Conservation (phyloP, 2,797 vertebrate genomes). For the Pseudomugil gertrudae region DNA sequence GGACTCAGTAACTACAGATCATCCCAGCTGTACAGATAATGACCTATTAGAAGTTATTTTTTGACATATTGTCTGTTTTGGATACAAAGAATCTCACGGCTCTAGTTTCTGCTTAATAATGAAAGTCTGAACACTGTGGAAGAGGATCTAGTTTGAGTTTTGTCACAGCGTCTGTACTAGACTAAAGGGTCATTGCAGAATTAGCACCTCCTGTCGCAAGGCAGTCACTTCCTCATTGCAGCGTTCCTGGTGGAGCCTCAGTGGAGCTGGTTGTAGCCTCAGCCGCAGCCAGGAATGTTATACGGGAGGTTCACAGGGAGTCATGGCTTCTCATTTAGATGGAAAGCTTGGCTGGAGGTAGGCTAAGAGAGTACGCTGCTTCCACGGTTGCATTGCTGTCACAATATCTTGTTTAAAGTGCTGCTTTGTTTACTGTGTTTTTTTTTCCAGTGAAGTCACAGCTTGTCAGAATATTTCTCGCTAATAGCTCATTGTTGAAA, state of each 20-base stretch:
- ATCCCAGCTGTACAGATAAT: too few relatives aligned
- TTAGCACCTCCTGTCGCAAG: conserved; percentile 60
- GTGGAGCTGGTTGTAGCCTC: conserved; percentile 42
- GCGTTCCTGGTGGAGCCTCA: conserved; percentile 49
- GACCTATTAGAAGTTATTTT: not conserved
- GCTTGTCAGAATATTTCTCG: conserved; percentile 28
- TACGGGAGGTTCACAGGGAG: conserved; percentile 84
- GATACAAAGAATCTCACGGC: not conserved
- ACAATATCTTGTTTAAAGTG: conserved; percentile 45
- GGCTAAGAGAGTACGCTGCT: conserved; percentile 49
- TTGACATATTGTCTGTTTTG: not conserved
- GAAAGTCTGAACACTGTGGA: conserved; percentile 5
- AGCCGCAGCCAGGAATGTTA: conserved; percentile 81
- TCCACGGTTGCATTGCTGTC: conserved; percentile 39
- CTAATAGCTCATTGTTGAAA: conserved; percentile 37
- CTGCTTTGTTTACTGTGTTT: conserved; percentile 18
- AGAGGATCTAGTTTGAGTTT: conserved; percentile 24
- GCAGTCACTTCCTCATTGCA: conserved; percentile 70
- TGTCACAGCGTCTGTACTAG: conserved; percentile 35
- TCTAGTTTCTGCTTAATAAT: not conserved
- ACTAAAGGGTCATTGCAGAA: conserved; percentile 62
- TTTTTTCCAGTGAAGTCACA: conserved; percentile 42
- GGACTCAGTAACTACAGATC: too few relatives aligned
- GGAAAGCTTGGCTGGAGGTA: conserved; percentile 88
- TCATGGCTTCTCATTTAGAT: conserved; percentile 85